Evolutionary conservation across 1,140 invertebrate genomes (phyloP), one percentile per base, ranked within the genome.

Genomic region (Sarcophaga peregrina): DNA sequence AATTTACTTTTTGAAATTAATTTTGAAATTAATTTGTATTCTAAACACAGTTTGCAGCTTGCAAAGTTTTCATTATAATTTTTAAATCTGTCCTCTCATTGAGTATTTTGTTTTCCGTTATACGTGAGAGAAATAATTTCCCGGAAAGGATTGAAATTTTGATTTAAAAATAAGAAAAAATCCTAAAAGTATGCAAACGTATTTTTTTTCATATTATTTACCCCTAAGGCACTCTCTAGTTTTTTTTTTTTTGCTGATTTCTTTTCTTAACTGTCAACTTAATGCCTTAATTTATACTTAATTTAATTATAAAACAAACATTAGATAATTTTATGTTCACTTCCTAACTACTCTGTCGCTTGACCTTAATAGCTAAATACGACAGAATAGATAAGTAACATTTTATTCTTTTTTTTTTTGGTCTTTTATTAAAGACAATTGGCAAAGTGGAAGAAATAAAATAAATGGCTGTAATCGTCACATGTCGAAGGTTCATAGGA

Each of bases 251-350:
- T n/a, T n/a, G n/a, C n/a, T 15, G 10, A 10, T 54, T 15, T 10
- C 50, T 54, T 7, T 10, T 54, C 15, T n/a, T n/a, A 58, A 74
- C 20, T 74, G 37, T 74, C 73, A 74, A 74, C 73, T 15, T 74
- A 74, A 74, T 74, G 73, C 8, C 73, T 45, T 74, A 74, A 74
- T 74, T 74, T 74, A 11, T 4, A 15, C 20, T 74, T 74, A 74
- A 74, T 74, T 74, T 74, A 74, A 74, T 74, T 74, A 74, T 45
- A 25, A 8, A 45, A 6, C 54, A 58, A 13, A 13, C 25, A 37
- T 37, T 37, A 4, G 25, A 37, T 37, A 37, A 37, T 58, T 58
- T 58, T 5, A 4, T 8, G 5, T 58, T 58, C n/a, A 11, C 15
- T 58, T n/a, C 13, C 10, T n/a, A n/a, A n/a, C 13, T 58, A 13